Evolutionary conservation across 2,888 invertebrate species (phyloP).

Genomic region (Drosophila helvetica): DNA sequence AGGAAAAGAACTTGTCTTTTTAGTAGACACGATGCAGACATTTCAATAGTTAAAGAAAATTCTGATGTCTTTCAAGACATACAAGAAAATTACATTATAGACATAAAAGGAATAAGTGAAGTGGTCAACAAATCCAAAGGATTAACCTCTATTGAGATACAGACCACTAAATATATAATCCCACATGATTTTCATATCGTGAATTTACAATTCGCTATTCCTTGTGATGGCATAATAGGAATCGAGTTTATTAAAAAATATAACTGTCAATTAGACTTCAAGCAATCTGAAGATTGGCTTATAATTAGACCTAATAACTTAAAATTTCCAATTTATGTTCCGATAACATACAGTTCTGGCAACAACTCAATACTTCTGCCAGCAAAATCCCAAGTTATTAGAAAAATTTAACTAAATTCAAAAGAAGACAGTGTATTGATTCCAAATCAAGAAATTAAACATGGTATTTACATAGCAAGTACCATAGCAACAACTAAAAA

Average conservation of each 20-base stretch:
- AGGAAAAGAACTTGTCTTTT: conserved; percentile 7
- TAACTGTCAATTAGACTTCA: neutral
- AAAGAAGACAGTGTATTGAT: neutral
- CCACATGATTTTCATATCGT: conserved; percentile 3
- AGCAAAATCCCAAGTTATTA: conserved; percentile 7
- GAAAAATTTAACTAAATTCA: conserved; percentile 1
- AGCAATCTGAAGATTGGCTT: neutral
- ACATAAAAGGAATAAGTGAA: conserved; percentile 4
- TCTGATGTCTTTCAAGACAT: neutral
- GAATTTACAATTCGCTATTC: too few relatives aligned
- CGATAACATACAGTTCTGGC: too few relatives aligned
- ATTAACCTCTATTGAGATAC: conserved; percentile 3
- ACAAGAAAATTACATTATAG: conserved; percentile 4
- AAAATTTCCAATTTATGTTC: conserved; percentile 12
- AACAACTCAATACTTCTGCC: neutral
- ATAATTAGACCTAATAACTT: conserved; percentile 8
- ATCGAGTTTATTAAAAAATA: neutral
- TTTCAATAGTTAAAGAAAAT: too few relatives aligned
- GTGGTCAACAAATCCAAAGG: neutral
- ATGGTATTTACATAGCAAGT: conserved; percentile 1
- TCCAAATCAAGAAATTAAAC: neutral
- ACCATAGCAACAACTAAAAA: neutral
- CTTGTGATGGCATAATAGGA: neutral
- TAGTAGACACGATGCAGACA: neutral
- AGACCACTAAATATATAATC: neutral